Evolutionary conservation across 2,113 vertebrate species (phyloP), one percentile per base, ranked within the genome.

Genomic region (Chloebia gouldiae): DNA sequence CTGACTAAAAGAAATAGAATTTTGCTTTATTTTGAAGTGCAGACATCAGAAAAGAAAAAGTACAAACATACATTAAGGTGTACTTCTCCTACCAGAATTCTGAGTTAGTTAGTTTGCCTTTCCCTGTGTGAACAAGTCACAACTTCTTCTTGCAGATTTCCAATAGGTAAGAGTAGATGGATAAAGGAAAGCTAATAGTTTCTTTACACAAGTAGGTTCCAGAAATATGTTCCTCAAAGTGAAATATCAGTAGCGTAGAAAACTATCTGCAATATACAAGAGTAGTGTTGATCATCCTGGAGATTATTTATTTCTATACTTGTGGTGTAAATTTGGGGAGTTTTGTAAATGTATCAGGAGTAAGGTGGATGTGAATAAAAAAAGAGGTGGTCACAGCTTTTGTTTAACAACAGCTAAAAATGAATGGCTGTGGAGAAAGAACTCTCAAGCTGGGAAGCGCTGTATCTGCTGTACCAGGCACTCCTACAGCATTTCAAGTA

Each of bases 401-500:
- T 92, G 35, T 44, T 81, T 49, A 91, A 73, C 28, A 64, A 20
- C 28, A 30, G 47, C 44, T 73, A 30, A 63, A 88, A 86, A 37
- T 35, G 14, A 86, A 31, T 49, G n/a, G 59, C 44, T n/a, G 28
- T 79, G 24, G 68, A 92, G 60, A 69, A 93, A 95, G 72, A 28
- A 71, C 11, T 73, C 63, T 86, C 45, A 72, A 85, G 51, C 60
- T 88, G 56, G 47, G 49, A 87, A 71, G 79, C 2, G 0, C 49
- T 5, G 8, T n/a, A 73, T 72, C 85, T 93, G 51, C 56, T 47
- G 19, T 86, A 63, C 24, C 65, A 86, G 37, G 31, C 47, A 90
- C 72, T 92, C 57, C 69, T 86, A 51, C 73, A 77, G 64, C 72
- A 65, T 92, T 96, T 77, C 71, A 91, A 93, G 42, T 80, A 80